Percentiles rank a stretch among this genome's conserved stretches.
Conservation (phyloP, 2,888 invertebrate species). For the Acheta domesticus region DNA sequence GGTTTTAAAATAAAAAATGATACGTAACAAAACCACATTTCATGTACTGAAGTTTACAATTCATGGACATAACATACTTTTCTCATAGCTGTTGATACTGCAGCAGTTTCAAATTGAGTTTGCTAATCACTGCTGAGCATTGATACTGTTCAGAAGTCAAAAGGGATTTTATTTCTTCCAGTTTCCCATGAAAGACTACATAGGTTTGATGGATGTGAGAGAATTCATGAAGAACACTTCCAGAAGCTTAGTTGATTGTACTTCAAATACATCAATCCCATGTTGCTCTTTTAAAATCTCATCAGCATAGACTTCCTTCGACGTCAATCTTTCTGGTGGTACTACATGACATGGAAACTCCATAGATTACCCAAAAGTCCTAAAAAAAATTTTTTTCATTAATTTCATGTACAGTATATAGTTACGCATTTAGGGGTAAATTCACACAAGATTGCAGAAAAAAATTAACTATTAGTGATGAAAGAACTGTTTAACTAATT, state of each 20-base stretch:
- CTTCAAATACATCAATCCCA: not conserved
- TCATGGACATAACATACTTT: not conserved
- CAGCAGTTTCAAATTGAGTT: constrained; percentile 42
- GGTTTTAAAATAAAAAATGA: too few species aligned
- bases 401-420: not conserved
- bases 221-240: constrained; percentile 45
- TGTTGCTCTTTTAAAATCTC: not conserved
- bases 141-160: constrained; percentile 34
- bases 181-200: constrained; percentile 36
- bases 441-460: not conserved
- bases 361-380: constrained; percentile 47
- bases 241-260: constrained; percentile 26
- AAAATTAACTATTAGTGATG: too few species aligned
- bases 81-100: constrained; percentile 46
- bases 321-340: constrained; percentile 27
- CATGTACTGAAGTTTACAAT: too few species aligned
- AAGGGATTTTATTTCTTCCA: constrained; percentile 23
- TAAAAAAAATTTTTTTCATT: constrained; percentile 27
- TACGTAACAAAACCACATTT: too few species aligned
- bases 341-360: constrained; percentile 44
- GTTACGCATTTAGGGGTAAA: not conserved
- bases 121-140: constrained; percentile 41
- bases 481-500: too few species aligned
- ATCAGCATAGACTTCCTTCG: constrained; percentile 18
- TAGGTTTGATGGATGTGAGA: constrained; percentile 47